Conservation (phyloP, 64 coral and sea anemone genomes). For the Pocillopora damicornis region DNA sequence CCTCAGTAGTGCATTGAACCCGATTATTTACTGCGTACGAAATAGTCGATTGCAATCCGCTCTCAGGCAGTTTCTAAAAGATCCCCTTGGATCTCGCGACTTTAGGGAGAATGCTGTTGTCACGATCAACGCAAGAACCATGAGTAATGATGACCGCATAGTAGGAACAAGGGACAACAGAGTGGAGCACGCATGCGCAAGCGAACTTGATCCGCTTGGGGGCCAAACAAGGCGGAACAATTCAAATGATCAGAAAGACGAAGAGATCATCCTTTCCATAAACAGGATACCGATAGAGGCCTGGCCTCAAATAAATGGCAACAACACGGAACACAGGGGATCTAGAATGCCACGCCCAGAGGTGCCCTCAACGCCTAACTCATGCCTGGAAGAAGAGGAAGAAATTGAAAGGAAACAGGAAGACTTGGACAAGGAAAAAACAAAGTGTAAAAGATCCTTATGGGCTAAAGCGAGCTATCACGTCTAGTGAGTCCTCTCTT, state of each 20-base stretch:
- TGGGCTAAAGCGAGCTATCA: too few species aligned
- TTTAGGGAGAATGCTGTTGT: not conserved
- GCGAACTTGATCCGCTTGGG: not conserved
- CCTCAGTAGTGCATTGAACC: not conserved
- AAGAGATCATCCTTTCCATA: not conserved
- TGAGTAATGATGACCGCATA: too few species aligned
- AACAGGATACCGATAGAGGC: not conserved
- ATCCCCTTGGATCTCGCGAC: not conserved
- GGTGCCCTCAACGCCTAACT: not conserved
- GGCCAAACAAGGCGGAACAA: not conserved
- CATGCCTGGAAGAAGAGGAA: not conserved
- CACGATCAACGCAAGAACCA: too few species aligned
- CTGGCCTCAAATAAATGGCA: too few species aligned
- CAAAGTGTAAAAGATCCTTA: too few species aligned
- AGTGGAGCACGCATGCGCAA: not conserved
- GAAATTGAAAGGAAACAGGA: not conserved
- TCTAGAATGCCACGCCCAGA: too few species aligned
- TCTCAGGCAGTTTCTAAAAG: not conserved
- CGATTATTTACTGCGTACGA: not conserved
- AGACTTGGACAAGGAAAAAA: not conserved
- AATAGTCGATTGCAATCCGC: not conserved
- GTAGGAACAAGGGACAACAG: not conserved
- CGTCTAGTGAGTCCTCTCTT: too few species aligned
- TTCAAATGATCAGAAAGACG: not conserved
- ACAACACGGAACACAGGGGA: too few species aligned